A percentile compares a stretch with the other conserved stretches of the same genome.
Evolutionary conservation across 1,140 invertebrate genomes (phyloP).

Genomic region (Nephotettix cincticeps): DNA sequence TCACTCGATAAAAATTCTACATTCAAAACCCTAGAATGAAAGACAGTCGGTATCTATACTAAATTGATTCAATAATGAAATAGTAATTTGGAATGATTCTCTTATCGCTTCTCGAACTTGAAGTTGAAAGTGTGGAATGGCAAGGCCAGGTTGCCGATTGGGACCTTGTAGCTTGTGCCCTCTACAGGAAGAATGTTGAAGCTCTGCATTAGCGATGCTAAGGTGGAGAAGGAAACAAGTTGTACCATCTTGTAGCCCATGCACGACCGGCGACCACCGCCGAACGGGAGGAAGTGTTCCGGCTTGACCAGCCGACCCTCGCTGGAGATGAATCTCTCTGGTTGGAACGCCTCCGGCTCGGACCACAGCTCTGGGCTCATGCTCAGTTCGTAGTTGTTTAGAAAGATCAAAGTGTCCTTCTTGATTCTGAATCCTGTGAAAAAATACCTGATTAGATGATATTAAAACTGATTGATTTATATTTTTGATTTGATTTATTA

Average conservation of each 20-base stretch:
- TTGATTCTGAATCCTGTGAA: conserved; percentile 62
- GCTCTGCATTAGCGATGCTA: conserved; percentile 63
- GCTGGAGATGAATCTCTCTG: conserved; percentile 68
- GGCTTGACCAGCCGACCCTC: conserved; percentile 48
- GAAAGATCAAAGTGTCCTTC: conserved; percentile 79
- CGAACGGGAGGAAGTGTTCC: conserved; percentile 82
- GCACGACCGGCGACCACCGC: conserved; percentile 82
- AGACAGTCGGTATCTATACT: too few relatives aligned
- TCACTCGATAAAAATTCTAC: too few relatives aligned
- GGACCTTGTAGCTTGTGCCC: conserved; percentile 35
- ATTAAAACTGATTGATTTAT: too few relatives aligned
- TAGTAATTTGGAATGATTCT: conserved; percentile 3
- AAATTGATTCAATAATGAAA: too few relatives aligned
- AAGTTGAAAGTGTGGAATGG: conserved; percentile 41
- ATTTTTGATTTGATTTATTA: too few relatives aligned
- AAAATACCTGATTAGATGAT: too few relatives aligned
- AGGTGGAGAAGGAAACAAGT: conserved; percentile 68
- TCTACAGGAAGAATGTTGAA: conserved; percentile 35
- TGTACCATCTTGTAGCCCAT: conserved; percentile 84
- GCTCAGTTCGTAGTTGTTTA: conserved; percentile 87
- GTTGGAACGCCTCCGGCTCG: conserved; percentile 67
- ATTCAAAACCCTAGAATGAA: too few relatives aligned
- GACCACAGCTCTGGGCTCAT: conserved; percentile 72
- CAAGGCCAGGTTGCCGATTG: conserved; percentile 42
- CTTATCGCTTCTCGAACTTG: conserved; percentile 30